Percentiles rank a stretch among this genome's conserved stretches.
Evolutionary conservation across 2,113 vertebrate species (phyloP).

Genomic region (western clawed frog (Xenopus tropicalis)): UCB_Xtro_10.0 CM004446.2:14974501-14975000

Average conservation of each 20-base stretch:
- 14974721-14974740: constrained; percentile 74
- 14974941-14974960: constrained; percentile 82
- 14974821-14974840: constrained; percentile 80
- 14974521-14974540: constrained; percentile 51
- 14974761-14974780: constrained; percentile 85
- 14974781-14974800: constrained; percentile 78
- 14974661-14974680: constrained; percentile 56
- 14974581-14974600: constrained; percentile 66
- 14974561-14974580: constrained; percentile 53
- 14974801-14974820: constrained; percentile 80
- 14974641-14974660: constrained; percentile 61
- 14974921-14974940: constrained; percentile 80
- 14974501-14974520: constrained; percentile 61
- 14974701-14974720: constrained; percentile 60
- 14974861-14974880: constrained; percentile 79
- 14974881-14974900: constrained; percentile 80
- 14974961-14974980: constrained; percentile 74
- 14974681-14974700: constrained; percentile 58
- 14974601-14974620: constrained; percentile 59
- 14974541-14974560: constrained; percentile 53
- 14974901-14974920: constrained; percentile 83
- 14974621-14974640: constrained; percentile 66
- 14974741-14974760: constrained; percentile 68
- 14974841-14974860: constrained; percentile 79
- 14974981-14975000: constrained; percentile 61